Evolutionary conservation across 2,888 invertebrate species (phyloP).

Genomic region (Melieria crassipennis): DNA sequence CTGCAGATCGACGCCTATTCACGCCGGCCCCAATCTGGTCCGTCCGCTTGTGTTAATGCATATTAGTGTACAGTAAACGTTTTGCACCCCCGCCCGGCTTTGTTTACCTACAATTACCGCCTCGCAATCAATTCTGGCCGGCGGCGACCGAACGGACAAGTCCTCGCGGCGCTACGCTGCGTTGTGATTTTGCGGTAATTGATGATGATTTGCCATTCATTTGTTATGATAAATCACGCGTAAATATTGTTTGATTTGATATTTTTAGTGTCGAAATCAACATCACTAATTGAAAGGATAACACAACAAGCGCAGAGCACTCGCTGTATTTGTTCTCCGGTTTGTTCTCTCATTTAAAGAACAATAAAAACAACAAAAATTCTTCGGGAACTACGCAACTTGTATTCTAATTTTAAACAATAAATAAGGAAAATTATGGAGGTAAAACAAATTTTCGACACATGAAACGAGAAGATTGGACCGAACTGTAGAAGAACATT

Average conservation of each 20-base stretch:
- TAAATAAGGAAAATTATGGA: too few relatives aligned
- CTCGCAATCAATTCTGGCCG: constrained; percentile 19
- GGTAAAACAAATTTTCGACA: too few relatives aligned
- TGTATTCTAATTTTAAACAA: too few relatives aligned
- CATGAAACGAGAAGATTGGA: too few relatives aligned
- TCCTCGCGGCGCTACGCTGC: constrained; percentile 23
- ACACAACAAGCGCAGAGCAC: constrained; percentile 32
- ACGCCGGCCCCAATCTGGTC: too few relatives aligned
- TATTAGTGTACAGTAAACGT: too few relatives aligned
- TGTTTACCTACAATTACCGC: constrained; percentile 31
- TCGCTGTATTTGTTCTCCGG: neutral
- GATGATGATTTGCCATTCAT: constrained; percentile 47
- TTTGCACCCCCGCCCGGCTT: neutral
- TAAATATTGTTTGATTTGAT: constrained; percentile 47
- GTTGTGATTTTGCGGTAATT: constrained; percentile 32
- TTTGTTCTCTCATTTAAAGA: neutral
- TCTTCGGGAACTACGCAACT: too few relatives aligned
- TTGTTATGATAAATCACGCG: constrained; percentile 59
- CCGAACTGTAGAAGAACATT: too few relatives aligned
- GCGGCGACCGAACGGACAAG: neutral
- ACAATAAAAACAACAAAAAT: too few relatives aligned
- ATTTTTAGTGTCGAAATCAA: constrained; percentile 58
- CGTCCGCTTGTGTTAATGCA: too few relatives aligned
- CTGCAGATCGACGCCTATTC: too few relatives aligned
- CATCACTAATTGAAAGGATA: constrained; percentile 55